Evolutionary conservation across 2,888 invertebrate species (phyloP).

Genomic region (Acanthoscelides obtectus): DNA sequence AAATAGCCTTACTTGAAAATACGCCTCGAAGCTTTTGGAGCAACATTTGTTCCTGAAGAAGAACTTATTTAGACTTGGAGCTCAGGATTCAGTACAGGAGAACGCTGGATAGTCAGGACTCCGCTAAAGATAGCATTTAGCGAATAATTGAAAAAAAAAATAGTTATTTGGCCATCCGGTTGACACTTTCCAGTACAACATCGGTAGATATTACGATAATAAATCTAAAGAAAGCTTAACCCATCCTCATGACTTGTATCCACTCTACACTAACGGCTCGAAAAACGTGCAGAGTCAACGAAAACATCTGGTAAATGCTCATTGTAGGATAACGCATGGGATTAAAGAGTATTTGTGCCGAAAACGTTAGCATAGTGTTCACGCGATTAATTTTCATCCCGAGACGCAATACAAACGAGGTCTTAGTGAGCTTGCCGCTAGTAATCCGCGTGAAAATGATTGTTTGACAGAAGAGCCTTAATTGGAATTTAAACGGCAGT

Average conservation of each 20-base stretch:
- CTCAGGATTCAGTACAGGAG: too few species aligned
- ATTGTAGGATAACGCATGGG: background rate
- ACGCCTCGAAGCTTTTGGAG: background rate
- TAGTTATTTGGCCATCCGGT: too few species aligned
- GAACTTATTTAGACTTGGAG: too few species aligned
- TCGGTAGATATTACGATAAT: too few species aligned
- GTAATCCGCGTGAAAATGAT: background rate
- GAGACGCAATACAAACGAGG: background rate
- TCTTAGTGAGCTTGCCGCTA: background rate
- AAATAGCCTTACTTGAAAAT: background rate
- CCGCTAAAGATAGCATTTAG: too few species aligned
- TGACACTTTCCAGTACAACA: too few species aligned
- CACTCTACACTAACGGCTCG: background rate
- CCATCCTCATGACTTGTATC: background rate
- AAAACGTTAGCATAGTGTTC: background rate
- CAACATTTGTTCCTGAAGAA: too few species aligned
- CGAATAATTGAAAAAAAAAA: too few species aligned
- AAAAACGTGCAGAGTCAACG: background rate
- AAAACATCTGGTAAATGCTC: background rate
- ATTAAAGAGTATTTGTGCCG: background rate
- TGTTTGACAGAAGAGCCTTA: background rate
- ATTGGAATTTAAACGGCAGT: background rate
- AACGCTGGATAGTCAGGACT: too few species aligned
- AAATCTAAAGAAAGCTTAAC: background rate
- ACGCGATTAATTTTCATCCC: background rate